Conservation (phyloP, 2,888 invertebrate genomes). For the Petrolisthes manimaculis region DNA sequence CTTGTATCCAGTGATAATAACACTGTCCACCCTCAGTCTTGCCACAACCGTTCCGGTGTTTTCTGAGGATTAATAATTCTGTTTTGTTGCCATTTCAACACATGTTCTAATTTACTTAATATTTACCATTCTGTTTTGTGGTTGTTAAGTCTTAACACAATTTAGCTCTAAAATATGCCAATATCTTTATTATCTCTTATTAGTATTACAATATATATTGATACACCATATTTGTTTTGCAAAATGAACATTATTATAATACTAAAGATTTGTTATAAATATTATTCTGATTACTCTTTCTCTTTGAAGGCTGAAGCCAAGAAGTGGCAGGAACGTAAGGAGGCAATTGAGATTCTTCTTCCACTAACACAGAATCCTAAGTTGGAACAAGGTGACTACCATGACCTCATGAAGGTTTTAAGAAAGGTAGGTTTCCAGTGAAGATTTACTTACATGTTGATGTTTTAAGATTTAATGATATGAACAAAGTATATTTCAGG, state of each 20-base stretch:
- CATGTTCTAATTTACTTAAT: no score
- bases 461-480: no score
- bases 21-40: no score
- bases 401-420: conserved; percentile 86
- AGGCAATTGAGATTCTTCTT: conserved; percentile 84
- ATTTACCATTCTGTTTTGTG: no score
- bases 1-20: no score
- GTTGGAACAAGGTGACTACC: conserved; percentile 92
- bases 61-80: no score
- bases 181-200: neutral
- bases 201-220: no score
- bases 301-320: conserved; percentile 84
- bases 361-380: conserved; percentile 83
- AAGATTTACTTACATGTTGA: neutral
- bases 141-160: no score
- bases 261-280: neutral
- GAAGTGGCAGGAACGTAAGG: conserved; percentile 97
- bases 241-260: neutral
- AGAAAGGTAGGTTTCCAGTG: conserved; percentile 78
- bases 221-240: neutral
- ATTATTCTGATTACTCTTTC: neutral
- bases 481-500: no score
- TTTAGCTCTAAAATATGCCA: no score
- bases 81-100: no score
- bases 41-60: no score